phyloP scores from a whole-genome alignment of 2,113 vertebrate species.

The Anser cygnoides region DNA sequence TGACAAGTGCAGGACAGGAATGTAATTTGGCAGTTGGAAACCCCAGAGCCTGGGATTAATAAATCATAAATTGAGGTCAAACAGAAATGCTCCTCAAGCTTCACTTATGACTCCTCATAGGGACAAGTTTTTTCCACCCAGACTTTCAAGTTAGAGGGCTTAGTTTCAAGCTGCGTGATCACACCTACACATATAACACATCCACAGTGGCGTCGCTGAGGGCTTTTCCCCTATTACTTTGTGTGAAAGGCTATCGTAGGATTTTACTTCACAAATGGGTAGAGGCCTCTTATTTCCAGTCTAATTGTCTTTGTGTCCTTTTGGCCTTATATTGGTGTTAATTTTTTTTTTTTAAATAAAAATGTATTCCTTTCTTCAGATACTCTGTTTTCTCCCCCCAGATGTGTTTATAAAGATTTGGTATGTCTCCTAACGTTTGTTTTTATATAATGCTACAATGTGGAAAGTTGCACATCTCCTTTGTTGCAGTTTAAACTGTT shows the following conservation, averaged over 20 bases:
- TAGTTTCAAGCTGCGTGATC: not conserved
- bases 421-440: not conserved
- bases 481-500: not conserved
- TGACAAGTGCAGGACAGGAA: not conserved
- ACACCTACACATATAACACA: accelerated
- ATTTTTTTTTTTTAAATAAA: not conserved
- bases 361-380: not conserved
- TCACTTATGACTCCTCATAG: not conserved
- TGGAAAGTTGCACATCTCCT: not conserved
- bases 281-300: not conserved
- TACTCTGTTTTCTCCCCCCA: not conserved
- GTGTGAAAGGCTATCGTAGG: not conserved
- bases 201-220: not conserved
- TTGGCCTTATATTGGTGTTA: not conserved
- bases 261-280: not conserved
- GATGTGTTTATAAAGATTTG: not conserved
- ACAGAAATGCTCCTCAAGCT: not conserved
- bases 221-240: not conserved
- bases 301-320: not conserved
- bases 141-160: not conserved
- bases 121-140: not conserved
- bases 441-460: not conserved
- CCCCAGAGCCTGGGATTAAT: not conserved
- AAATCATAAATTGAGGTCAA: not conserved
- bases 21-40: not conserved